phyloP scores from a whole-genome alignment of 2,113 vertebrate species.

The Rallus limicola region DNA sequence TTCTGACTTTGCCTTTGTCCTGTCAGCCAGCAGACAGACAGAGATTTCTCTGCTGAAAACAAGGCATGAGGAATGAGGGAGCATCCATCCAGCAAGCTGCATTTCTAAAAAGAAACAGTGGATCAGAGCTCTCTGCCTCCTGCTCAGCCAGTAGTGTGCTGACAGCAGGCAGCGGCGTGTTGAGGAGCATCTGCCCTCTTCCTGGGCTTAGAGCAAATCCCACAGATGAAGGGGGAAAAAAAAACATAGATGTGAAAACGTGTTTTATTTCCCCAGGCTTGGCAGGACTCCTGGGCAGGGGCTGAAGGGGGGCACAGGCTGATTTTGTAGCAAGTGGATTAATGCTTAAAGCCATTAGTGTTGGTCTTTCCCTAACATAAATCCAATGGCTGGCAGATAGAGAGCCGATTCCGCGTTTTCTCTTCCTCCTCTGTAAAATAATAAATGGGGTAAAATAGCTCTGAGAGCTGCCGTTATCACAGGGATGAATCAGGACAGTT shows the following conservation, averaged over 20 bases:
- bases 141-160: background rate
- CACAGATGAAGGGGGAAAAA: background rate
- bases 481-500: constrained; percentile 78
- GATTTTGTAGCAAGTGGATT: constrained; percentile 44
- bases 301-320: background rate
- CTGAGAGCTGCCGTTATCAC: constrained; percentile 74
- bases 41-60: background rate
- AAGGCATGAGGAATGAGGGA: background rate
- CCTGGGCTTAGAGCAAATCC: constrained; percentile 29
- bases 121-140: constrained; percentile 24
- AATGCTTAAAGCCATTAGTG: constrained; percentile 60
- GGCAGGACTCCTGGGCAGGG: background rate
- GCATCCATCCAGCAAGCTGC: background rate
- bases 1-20: background rate
- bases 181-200: constrained; percentile 25
- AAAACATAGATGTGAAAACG: background rate
- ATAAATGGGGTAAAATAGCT: constrained; percentile 74
- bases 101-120: constrained; percentile 21
- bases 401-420: constrained; percentile 58
- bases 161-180: constrained; percentile 9
- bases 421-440: constrained; percentile 67
- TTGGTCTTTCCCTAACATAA: constrained; percentile 65
- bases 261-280: background rate
- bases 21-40: background rate
- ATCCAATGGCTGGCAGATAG: constrained; percentile 64